phyloP scores from a whole-genome alignment of 1,140 invertebrate genomes.

The Hyles euphorbiae region DNA sequence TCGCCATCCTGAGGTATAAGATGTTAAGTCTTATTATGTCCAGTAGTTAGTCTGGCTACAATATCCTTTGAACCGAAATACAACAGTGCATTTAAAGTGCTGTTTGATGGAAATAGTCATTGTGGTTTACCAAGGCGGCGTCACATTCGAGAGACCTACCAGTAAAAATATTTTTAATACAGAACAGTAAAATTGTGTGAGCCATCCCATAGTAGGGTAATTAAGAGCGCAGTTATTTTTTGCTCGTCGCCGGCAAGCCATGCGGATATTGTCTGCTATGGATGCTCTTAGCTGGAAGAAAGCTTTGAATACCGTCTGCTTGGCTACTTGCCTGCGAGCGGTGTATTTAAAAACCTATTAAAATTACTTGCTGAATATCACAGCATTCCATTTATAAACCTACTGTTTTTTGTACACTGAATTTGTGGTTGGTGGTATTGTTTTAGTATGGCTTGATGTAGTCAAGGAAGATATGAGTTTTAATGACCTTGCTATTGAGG shows the following conservation, averaged over 20 bases:
- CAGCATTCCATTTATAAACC: neutral
- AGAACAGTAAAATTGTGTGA: too few relatives aligned
- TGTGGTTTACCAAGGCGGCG: too few relatives aligned
- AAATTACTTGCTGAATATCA: neutral
- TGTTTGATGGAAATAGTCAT: too few relatives aligned
- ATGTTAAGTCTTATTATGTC: too few relatives aligned
- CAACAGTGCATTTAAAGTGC: too few relatives aligned
- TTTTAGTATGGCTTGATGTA: too few relatives aligned
- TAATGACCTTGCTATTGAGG: too few relatives aligned
- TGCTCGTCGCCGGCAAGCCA: constrained; percentile 3
- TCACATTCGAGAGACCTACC: too few relatives aligned
- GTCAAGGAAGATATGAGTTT: too few relatives aligned
- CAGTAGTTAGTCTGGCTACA: too few relatives aligned
- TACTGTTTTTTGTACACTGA: neutral
- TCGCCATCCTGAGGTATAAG: too few relatives aligned
- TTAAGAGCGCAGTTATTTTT: constrained; percentile 11
- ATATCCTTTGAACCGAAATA: too few relatives aligned
- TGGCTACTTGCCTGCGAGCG: neutral
- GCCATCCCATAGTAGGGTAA: neutral
- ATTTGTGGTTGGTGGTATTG: neutral
- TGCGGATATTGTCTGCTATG: constrained; percentile 17
- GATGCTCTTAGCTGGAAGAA: constrained; percentile 19
- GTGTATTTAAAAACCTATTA: neutral
- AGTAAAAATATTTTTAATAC: neutral
- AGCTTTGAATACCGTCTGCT: constrained; percentile 14